Evolutionary conservation across 2,888 invertebrate genomes (phyloP).

Genomic region (Zaprionus lineosus): DNA sequence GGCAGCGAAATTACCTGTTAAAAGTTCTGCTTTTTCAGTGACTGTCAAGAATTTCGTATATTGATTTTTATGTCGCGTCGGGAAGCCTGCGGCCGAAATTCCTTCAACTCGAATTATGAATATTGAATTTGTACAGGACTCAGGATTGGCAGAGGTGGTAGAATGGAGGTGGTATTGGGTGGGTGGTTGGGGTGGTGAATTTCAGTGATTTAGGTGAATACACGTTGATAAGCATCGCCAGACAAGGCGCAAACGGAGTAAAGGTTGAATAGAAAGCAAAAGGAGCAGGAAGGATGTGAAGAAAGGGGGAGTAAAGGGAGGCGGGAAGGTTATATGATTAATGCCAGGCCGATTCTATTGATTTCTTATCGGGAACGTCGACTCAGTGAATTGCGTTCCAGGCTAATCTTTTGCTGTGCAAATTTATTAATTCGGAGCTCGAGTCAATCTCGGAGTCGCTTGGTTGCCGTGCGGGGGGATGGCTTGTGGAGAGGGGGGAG

Average conservation of each 20-base stretch:
- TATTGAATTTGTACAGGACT: slow-evolving; percentile 62
- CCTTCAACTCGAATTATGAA: slow-evolving; percentile 67
- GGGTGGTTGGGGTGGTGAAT: neutral
- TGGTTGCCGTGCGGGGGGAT: neutral
- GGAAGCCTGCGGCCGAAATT: slow-evolving; percentile 43
- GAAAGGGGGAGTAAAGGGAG: too few species aligned
- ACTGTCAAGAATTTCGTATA: slow-evolving; percentile 43
- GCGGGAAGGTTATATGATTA: too few species aligned
- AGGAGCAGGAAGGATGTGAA: too few species aligned
- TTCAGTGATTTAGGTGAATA: slow-evolving; percentile 16
- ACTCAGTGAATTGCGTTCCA: neutral
- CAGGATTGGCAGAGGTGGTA: neutral
- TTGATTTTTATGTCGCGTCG: slow-evolving; percentile 61
- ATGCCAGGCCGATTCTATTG: slow-evolving; percentile 60
- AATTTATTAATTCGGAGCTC: slow-evolving; percentile 24
- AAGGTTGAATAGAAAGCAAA: too few species aligned
- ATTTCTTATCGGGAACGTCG: slow-evolving; percentile 60
- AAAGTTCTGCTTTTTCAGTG: slow-evolving; percentile 50
- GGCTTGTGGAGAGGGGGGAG: too few species aligned
- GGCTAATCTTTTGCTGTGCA: slow-evolving; percentile 62
- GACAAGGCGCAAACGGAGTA: slow-evolving; percentile 46
- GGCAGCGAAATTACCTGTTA: slow-evolving; percentile 68
- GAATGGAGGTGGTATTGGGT: neutral
- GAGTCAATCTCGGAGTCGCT: slow-evolving; percentile 31
- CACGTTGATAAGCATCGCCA: slow-evolving; percentile 61